Conservation (phyloP, 2,113 vertebrate genomes). For the Indicator maculatus region DNA sequence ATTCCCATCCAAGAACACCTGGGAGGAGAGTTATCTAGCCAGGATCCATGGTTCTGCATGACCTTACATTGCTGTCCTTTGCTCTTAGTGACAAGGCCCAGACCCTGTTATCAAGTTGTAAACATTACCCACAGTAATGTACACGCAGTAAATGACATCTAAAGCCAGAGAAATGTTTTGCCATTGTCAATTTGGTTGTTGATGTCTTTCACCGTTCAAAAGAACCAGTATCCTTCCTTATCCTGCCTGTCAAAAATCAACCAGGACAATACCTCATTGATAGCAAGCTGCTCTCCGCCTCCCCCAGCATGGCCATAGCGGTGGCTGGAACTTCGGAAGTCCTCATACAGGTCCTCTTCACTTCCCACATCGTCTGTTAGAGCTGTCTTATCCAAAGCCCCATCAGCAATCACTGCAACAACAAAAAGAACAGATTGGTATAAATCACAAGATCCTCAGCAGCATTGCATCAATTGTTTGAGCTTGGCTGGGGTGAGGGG, state of each 20-base stretch:
- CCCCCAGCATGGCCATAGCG: constrained; percentile 89
- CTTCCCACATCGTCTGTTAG: constrained; percentile 83
- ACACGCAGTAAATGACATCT: not conserved
- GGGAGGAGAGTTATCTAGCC: not conserved
- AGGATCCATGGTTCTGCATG: not conserved
- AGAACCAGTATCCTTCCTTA: not conserved
- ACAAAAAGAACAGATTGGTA: not conserved
- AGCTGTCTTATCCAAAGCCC: constrained; percentile 77
- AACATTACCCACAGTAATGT: not conserved
- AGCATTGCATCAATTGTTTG: accelerated
- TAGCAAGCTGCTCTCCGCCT: constrained; percentile 93
- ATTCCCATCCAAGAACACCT: not conserved
- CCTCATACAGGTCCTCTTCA: constrained; percentile 92
- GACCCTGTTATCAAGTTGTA: not conserved
- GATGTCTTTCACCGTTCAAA: not conserved
- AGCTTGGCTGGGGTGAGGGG: not conserved
- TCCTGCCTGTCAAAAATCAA: not conserved
- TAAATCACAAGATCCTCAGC: not conserved
- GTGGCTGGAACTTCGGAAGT: constrained; percentile 84
- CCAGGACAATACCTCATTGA: constrained; percentile 86
- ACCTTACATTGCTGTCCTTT: too few relatives aligned
- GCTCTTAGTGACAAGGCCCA: not conserved
- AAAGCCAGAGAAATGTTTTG: not conserved
- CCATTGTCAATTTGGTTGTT: not conserved
- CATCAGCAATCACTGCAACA: constrained; percentile 83